Evolutionary conservation across 2,888 invertebrate genomes (phyloP).

Genomic region (Caenorhabditis japonica): DNA sequence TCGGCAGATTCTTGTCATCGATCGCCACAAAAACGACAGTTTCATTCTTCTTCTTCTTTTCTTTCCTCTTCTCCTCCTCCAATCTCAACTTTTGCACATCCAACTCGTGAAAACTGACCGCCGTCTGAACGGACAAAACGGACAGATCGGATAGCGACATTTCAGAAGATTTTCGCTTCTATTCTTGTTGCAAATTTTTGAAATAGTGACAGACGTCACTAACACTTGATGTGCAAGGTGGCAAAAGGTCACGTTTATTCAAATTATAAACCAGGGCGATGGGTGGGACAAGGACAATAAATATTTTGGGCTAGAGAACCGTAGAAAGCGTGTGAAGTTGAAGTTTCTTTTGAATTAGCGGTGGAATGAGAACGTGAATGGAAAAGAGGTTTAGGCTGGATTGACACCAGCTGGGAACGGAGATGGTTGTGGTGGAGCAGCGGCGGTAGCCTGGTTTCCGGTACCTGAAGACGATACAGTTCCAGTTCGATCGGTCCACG

Average conservation of each 20-base stretch:
- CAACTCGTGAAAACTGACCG: slow-evolving; percentile 41
- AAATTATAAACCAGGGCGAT: slow-evolving; percentile 5
- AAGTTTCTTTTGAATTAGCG: too few relatives aligned
- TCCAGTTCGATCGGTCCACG: slow-evolving; percentile 32
- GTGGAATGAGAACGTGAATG: too few relatives aligned
- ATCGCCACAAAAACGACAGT: slow-evolving; percentile 42
- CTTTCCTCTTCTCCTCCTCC: background rate
- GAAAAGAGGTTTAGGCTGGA: slow-evolving; percentile 47
- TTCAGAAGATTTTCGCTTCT: slow-evolving; percentile 20
- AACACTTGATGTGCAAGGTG: background rate
- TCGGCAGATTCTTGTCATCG: slow-evolving; percentile 47
- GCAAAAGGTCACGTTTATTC: slow-evolving; percentile 9
- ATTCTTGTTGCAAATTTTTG: slow-evolving; percentile 10
- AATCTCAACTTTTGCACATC: slow-evolving; percentile 29
- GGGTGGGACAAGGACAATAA: background rate
- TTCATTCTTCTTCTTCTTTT: background rate
- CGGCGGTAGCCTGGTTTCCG: slow-evolving; percentile 48
- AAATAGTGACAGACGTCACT: too few relatives aligned
- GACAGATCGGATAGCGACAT: slow-evolving; percentile 52
- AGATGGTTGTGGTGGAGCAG: slow-evolving; percentile 50
- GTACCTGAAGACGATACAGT: slow-evolving; percentile 1
- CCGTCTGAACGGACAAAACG: slow-evolving; percentile 48
- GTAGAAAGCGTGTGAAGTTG: slow-evolving; percentile 4
- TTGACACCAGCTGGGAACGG: slow-evolving; percentile 57
- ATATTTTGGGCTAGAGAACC: slow-evolving; percentile 7